A percentile compares a stretch with the other conserved stretches of the same genome.
phyloP scores from a whole-genome alignment of 2,888 invertebrate genomes.

The Platerodrilus igneus region DNA sequence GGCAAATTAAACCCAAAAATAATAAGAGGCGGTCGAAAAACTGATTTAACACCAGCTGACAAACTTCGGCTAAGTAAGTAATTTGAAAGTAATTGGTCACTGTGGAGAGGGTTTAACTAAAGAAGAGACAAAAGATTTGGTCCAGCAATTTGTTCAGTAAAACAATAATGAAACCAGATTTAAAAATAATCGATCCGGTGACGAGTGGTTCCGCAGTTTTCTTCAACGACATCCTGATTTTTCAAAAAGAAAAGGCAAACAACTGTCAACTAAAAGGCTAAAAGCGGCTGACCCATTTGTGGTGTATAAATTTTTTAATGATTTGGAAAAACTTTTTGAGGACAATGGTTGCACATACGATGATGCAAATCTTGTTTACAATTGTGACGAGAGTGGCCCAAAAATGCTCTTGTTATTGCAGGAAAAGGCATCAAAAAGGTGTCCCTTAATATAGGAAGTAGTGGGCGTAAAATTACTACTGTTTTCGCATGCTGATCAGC shows the following conservation, averaged over 20 bases:
- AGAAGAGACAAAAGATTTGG: constrained; percentile 1
- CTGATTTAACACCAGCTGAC: background rate
- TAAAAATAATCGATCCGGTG: constrained; percentile 1
- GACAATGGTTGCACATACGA: background rate
- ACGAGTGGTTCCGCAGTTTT: constrained; percentile 7
- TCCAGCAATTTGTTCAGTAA: constrained; percentile 2
- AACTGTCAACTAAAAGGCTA: background rate
- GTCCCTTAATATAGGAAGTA: background rate
- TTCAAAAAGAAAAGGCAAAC: constrained; percentile 1
- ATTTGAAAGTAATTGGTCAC: background rate
- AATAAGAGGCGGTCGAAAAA: constrained; percentile 4
- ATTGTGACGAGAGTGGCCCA: constrained; percentile 9
- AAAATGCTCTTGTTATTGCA: background rate
- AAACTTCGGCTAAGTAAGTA: background rate
- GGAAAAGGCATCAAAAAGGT: constrained; percentile 4
- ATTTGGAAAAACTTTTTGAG: constrained; percentile 6
- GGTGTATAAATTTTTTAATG: constrained; percentile 2
- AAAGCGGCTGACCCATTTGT: constrained; percentile 4
- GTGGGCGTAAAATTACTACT: background rate
- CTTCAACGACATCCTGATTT: constrained; percentile 1
- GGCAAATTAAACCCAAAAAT: background rate
- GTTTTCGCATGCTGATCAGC: background rate
- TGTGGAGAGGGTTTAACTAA: constrained; percentile 7
- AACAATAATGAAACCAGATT: constrained; percentile 2
- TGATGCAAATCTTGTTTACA: constrained; percentile 3